phyloP scores from a whole-genome alignment of 2,113 vertebrate genomes.

The Bagarius yarrelli region DNA sequence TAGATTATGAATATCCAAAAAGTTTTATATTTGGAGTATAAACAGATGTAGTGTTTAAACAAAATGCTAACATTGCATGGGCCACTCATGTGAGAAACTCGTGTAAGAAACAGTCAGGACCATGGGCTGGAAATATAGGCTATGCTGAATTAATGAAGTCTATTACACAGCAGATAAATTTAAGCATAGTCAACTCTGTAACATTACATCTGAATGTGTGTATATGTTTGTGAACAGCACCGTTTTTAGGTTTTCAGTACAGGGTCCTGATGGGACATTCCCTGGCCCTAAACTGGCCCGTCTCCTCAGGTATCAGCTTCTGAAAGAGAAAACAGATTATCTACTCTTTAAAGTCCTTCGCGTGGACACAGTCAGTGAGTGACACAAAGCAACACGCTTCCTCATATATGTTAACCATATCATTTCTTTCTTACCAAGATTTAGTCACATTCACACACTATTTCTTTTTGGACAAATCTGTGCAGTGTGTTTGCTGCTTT shows the following conservation, averaged over 20 bases:
- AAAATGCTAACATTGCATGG: too few relatives aligned
- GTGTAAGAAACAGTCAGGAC: too few relatives aligned
- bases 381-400: not conserved
- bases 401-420: not conserved
- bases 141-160: too few relatives aligned
- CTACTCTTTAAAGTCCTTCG: constrained; percentile 85
- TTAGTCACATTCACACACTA: not conserved
- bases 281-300: constrained; percentile 72
- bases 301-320: constrained; percentile 74
- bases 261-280: constrained; percentile 69
- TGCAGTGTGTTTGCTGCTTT: constrained; percentile 81
- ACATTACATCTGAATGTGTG: not conserved
- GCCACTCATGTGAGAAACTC: too few relatives aligned
- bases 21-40: too few relatives aligned
- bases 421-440: not conserved
- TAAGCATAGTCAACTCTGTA: too few relatives aligned
- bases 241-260: constrained; percentile 77
- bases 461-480: not conserved
- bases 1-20: too few relatives aligned
- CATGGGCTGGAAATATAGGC: too few relatives aligned
- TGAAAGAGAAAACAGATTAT: constrained; percentile 80
- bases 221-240: constrained; percentile 72
- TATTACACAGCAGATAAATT: too few relatives aligned
- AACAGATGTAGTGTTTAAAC: too few relatives aligned
- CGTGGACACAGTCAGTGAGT: constrained; percentile 82